A percentile compares a stretch with the other conserved stretches of the same genome.
These are phyloP conservation scores for Micronisus gabar DNA, from an alignment of 2,113 vertebrate genomes.

Conservation along the genomic window DNA sequence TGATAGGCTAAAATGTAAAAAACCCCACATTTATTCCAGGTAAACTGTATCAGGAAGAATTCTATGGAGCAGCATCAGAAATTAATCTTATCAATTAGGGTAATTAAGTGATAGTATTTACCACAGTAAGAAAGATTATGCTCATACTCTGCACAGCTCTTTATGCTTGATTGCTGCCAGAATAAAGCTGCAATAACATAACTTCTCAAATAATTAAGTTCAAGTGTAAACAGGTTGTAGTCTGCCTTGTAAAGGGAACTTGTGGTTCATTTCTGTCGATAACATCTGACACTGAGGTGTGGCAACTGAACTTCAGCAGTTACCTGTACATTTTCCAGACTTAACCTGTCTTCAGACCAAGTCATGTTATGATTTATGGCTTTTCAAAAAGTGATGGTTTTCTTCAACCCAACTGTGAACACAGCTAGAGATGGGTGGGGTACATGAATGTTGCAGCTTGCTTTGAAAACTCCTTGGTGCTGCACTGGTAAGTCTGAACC, in stretches of 20 bases:
- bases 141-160: background rate
- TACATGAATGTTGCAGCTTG: background rate
- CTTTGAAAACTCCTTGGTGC: background rate
- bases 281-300: background rate
- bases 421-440: background rate
- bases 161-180: background rate
- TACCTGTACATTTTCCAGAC: background rate
- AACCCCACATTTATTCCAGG: background rate
- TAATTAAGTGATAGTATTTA: background rate
- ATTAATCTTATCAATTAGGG: background rate
- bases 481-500: background rate
- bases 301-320: background rate
- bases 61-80: background rate
- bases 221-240: background rate
- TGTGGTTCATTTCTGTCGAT: background rate
- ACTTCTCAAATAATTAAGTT: background rate
- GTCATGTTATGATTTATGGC: background rate
- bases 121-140: background rate
- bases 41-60: background rate
- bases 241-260: background rate
- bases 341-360: background rate
- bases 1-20: background rate
- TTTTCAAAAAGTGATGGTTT: background rate
- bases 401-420: background rate
- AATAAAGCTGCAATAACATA: background rate